phyloP scores from a whole-genome alignment of 2,888 invertebrate genomes.

The Fragum fragum region DNA sequence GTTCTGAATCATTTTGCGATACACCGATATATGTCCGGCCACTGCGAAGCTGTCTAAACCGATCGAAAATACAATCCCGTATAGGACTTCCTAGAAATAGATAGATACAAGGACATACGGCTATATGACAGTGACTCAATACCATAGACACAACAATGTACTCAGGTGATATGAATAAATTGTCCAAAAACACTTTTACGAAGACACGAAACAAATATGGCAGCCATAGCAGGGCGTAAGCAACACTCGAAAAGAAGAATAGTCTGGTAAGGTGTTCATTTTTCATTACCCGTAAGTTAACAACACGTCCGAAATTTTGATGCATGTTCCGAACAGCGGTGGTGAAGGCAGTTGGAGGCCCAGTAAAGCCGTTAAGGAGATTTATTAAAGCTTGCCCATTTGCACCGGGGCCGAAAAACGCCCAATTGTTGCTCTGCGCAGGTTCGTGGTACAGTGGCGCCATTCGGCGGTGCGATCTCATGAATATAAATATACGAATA shows the following conservation, averaged over 20 bases:
- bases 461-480: conserved; percentile 82
- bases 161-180: conserved; percentile 49
- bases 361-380: conserved; percentile 80
- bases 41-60: conserved; percentile 37
- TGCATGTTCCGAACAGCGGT: conserved; percentile 72
- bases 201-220: conserved; percentile 79
- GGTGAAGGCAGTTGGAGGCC: conserved; percentile 70
- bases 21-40: conserved; percentile 42
- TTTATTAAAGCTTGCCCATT: conserved; percentile 81
- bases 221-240: conserved; percentile 77
- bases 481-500: conserved; percentile 78
- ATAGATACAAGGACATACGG: conserved; percentile 78
- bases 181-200: conserved; percentile 76
- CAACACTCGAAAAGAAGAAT: conserved; percentile 78
- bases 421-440: conserved; percentile 83
- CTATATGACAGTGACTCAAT: conserved; percentile 80
- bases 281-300: conserved; percentile 76
- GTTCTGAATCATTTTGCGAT: conserved; percentile 32
- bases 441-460: conserved; percentile 80
- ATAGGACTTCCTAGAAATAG: conserved; percentile 67
- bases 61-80: conserved; percentile 46
- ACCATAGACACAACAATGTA: conserved; percentile 78
- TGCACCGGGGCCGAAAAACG: conserved; percentile 83
- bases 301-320: conserved; percentile 73
- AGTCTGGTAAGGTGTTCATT: conserved; percentile 82